A percentile compares a stretch with the other conserved stretches of the same genome.
Evolutionary conservation across 2,797 vertebrate genomes (phyloP).

Genomic region (Halcyon leucocephala): DNA sequence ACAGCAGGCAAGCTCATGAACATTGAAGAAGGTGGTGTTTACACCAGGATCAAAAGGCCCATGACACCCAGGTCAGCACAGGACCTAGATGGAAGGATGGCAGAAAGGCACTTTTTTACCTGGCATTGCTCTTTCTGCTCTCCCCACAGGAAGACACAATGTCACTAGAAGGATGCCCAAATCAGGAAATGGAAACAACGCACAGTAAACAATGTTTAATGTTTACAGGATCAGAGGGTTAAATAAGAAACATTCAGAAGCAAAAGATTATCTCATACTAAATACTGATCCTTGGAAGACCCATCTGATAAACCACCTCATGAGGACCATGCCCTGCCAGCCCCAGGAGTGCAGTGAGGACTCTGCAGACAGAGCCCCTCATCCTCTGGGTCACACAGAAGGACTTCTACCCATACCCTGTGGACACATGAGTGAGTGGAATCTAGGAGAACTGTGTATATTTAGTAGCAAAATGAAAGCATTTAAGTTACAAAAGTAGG

Average conservation of each 20-base stretch:
- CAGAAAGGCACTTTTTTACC: neutral
- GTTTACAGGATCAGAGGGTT: neutral
- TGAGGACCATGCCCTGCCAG: neutral
- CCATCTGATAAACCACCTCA: neutral
- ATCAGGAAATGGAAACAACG: neutral
- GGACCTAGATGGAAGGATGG: neutral
- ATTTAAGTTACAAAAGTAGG: neutral
- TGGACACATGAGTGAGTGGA: neutral
- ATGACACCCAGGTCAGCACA: neutral
- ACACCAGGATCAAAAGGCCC: neutral
- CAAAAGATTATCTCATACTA: neutral
- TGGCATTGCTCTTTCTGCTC: neutral
- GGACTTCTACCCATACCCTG: too few species aligned
- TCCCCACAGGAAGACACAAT: neutral
- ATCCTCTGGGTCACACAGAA: neutral
- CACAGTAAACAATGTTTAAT: neutral
- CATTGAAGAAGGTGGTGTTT: neutral
- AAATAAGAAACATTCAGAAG: neutral
- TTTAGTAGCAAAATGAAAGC: neutral
- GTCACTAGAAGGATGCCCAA: accelerated
- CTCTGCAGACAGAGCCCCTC: neutral
- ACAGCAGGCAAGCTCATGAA: neutral
- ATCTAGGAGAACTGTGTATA: neutral
- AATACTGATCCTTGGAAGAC: neutral
- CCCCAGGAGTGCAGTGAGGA: neutral